Evolutionary conservation across 2,113 vertebrate species (phyloP).

Genomic region (Camelus bactrianus): DNA sequence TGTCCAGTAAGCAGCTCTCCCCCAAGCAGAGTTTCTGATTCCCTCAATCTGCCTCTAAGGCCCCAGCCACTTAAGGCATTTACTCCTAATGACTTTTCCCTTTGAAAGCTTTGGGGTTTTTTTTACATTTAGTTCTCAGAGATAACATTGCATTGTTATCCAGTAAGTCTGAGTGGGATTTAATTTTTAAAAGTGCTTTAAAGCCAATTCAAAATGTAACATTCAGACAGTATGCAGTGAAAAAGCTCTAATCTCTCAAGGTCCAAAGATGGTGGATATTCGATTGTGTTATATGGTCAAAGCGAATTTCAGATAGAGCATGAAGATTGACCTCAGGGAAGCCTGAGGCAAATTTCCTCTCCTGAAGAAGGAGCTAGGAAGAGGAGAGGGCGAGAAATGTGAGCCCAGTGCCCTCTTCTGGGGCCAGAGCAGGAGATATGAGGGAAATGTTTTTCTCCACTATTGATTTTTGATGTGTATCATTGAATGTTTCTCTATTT

Average conservation of each 20-base stretch:
- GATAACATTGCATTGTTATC: neutral
- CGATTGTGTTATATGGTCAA: neutral
- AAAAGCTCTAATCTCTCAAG: conserved; percentile 18
- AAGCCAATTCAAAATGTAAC: conserved; percentile 5
- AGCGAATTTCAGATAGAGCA: neutral
- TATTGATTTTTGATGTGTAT: conserved; percentile 18
- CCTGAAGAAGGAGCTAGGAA: neutral
- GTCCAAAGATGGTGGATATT: neutral
- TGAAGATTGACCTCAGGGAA: neutral
- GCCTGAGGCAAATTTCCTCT: neutral
- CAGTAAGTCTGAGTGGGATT: neutral
- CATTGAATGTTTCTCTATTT: conserved; percentile 14
- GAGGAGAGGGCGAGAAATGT: neutral
- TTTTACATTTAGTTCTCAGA: neutral
- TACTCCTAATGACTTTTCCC: neutral
- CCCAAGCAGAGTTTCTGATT: neutral
- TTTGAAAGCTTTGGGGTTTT: neutral
- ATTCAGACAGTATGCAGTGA: neutral
- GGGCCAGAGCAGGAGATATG: neutral
- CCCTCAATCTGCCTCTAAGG: neutral
- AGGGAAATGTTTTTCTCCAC: neutral
- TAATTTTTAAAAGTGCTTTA: conserved; percentile 47
- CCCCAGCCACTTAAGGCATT: neutral
- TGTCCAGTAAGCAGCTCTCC: conserved; percentile 89
- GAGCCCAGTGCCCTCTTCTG: neutral